A percentile compares a stretch with the other conserved stretches of the same genome.
These are phyloP conservation scores for Leptopilina boulardi DNA, from an alignment of 1,140 invertebrate species.

Conservation along the genomic window DNA sequence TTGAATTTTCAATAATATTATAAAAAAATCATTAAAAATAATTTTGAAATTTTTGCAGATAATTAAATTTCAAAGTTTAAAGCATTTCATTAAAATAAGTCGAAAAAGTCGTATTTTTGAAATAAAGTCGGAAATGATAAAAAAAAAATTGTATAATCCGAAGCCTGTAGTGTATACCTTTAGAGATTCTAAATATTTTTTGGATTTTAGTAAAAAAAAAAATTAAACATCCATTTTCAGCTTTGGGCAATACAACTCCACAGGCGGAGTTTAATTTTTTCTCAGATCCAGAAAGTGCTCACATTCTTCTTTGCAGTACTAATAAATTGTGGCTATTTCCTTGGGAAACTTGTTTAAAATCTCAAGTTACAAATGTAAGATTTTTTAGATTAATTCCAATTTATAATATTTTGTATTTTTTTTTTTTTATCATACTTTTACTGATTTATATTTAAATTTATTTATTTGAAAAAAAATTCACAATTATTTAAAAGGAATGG, in stretches of 20 bases:
- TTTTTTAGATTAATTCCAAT: slow-evolving; percentile 20
- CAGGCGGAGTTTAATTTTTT: slow-evolving; percentile 89
- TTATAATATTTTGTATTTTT: slow-evolving; percentile 21
- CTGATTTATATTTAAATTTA: slow-evolving; percentile 21
- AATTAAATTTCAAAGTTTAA: no score
- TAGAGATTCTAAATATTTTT: no score
- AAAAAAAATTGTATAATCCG: no score
- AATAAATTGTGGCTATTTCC: slow-evolving; percentile 80
- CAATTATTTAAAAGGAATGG: slow-evolving; percentile 75
- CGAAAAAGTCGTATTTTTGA: no score
- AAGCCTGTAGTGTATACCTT: no score
- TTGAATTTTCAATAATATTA: no score
- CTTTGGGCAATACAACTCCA: slow-evolving; percentile 81
- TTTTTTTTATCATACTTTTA: not conserved
- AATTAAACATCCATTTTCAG: slow-evolving; percentile 64
- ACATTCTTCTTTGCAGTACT: slow-evolving; percentile 79
- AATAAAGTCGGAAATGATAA: no score
- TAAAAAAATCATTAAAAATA: no score
- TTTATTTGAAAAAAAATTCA: slow-evolving; percentile 24
- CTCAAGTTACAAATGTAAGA: slow-evolving; percentile 75
- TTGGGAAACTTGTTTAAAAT: slow-evolving; percentile 79
- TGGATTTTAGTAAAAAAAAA: no score
- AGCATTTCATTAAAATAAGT: no score
- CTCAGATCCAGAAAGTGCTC: slow-evolving; percentile 86
- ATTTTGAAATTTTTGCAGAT: no score